Base-by-base conservation (phyloP, 2,797 vertebrate genomes). In the Halcyon leucocephala region DNA sequence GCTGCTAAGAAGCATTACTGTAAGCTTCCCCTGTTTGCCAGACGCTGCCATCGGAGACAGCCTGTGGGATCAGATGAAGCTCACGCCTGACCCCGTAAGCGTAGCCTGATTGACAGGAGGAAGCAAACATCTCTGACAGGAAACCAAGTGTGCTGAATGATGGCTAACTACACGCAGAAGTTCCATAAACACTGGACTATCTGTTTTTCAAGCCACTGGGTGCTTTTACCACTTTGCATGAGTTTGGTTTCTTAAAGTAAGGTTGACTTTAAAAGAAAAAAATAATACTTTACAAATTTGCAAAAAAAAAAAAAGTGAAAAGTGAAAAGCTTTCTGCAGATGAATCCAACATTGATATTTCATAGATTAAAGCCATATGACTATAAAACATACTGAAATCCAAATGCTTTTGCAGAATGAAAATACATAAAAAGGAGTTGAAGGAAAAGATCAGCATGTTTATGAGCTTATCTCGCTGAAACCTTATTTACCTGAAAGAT, bases 31-130 rank as follows among this genome's bases (percentile, higher is more conserved):
- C 11, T 4, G 11, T 29, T 35, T 66, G 60, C 35, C 37, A 25
- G 26, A 52, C 26, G 16, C 26, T 52, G 51, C 51, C 51, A 29
- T 29, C 24, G 60, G 33, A 41, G 46, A 51, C 17, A 42, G 35
- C 14, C 74, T 15, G 20, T 2, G 0, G 10, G 33, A 51, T 31
- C 33, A 18, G 4, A n/a, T 4, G 15, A 66, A 49, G 20, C 61
- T 58, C 17, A 48, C 76, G 60, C 21, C 13, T 44, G 17, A 69
- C 8, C 39, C 44, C 19, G n/a, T 14, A 82, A 69, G 13, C 7
- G 46, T 28, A 65, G 74, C 9, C 31, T 66, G 35, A 29, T 17
- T 49, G 15, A 35, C 8, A 85, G 12, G 9, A 60, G 70, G 37
- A 9, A 86, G 41, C 19, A 69, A 74, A 73, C 7, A n/a, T 3